Evolutionary conservation across 2,888 invertebrate genomes (phyloP), one percentile per base, ranked within the genome.

Genomic region (Limnephilus rhombicus): DNA sequence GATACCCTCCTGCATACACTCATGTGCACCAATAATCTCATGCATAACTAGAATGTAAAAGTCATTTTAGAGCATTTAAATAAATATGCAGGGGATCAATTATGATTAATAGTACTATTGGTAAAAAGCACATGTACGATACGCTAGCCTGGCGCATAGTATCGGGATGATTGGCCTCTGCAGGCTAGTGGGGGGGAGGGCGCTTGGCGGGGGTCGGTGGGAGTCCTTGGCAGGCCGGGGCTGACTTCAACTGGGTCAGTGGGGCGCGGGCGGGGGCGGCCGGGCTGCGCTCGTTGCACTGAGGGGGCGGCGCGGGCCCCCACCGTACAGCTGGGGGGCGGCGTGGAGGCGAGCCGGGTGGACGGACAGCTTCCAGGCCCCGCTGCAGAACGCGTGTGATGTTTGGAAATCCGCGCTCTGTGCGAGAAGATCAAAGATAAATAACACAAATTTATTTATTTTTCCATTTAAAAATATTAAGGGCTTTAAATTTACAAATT

Each of bases 241-340:
- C 53, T 53, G 53, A 18, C 53, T 18, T 53, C 91, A 68, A 31
- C 85, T 83, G 88, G 88, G 90, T 88, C 88, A 91, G 90, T 90
- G 92, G 92, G 93, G 80, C 85, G 85, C 45, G 49, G 37, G 89
- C 68, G 91, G 88, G 92, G 93, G 89, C 88, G 88, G 86, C 29
- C 92, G 53, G 93, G 92, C 91, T 90, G 90, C 87, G 93, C 91
- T 88, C 91, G 90, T 85, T 81, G 89, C 92, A 89, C 41, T 18
- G 83, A 9, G 85, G 37, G 24, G 37, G 24, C 83, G 83, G 82
- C 31, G 81, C 81, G 34, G 53, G 18, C 53, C 15, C 2, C 68
- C 24, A 13, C 24, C 24, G 34, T 31, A 37, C 29, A 24, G 15
- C 85, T n/a, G 53, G 82, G 34, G 82, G 31, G 83, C 83, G 29